A percentile compares a stretch with the other conserved stretches of the same genome.
Conservation (phyloP, 2,797 vertebrate species). For the Ciconia nigra region DNA sequence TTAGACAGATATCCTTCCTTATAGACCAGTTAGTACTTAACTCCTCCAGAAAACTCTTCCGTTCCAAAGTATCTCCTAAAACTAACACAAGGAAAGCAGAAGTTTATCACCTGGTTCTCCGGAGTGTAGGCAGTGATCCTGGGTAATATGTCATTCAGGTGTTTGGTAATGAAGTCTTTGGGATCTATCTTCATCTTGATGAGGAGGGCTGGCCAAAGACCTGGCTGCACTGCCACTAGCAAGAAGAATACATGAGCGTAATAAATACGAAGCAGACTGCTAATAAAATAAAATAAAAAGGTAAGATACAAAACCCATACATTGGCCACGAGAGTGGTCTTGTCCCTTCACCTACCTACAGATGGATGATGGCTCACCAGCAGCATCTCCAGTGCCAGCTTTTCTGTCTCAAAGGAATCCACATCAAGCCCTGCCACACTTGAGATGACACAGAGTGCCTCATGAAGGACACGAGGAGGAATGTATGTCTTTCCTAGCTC, state of each 20-base stretch:
- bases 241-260: not conserved
- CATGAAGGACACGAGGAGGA: slow-evolving; percentile 84
- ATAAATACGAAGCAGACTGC: not conserved
- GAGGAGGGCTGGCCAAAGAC: slow-evolving; percentile 88
- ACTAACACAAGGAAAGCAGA: not conserved
- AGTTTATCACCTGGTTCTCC: slow-evolving; percentile 81
- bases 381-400: slow-evolving; percentile 87
- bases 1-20: not conserved
- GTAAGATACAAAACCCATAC: not conserved
- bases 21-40: not conserved
- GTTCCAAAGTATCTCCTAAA: not conserved
- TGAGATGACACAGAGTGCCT: slow-evolving; percentile 85
- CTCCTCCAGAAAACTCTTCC: not conserved
- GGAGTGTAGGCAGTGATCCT: slow-evolving; percentile 79
- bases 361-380: slow-evolving; percentile 91
- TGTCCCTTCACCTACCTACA: slow-evolving; percentile 77
- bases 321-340: not conserved
- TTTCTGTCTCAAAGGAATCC: slow-evolving; percentile 80
- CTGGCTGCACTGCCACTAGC: slow-evolving; percentile 80
- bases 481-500: slow-evolving; percentile 85
- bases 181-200: slow-evolving; percentile 88
- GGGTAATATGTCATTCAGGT: slow-evolving; percentile 85
- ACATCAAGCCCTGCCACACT: slow-evolving; percentile 82
- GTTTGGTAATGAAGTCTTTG: slow-evolving; percentile 85
- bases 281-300: not conserved